A percentile compares a stretch with the other conserved stretches of the same genome.
Conservation (phyloP, 2,888 invertebrate genomes). For the Meteorus cinctellus region DNA sequence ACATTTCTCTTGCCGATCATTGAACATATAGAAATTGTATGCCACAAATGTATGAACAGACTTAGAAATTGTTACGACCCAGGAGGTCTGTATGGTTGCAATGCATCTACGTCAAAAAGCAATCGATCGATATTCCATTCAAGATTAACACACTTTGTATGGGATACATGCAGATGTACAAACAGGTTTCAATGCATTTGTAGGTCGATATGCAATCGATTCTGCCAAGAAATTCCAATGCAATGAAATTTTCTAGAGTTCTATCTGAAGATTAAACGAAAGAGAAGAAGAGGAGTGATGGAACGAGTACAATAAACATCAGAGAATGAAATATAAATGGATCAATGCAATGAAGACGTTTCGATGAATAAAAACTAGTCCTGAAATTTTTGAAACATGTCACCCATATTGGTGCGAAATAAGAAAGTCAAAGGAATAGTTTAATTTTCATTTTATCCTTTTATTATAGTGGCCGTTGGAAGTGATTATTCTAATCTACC, state of each 20-base stretch:
- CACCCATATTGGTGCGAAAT: neutral
- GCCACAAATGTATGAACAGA: slow-evolving; percentile 15
- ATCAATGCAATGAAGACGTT: neutral
- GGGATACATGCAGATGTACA: slow-evolving; percentile 37
- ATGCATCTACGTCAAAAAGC: slow-evolving; percentile 43
- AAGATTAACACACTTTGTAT: slow-evolving; percentile 46
- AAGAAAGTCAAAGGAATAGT: neutral
- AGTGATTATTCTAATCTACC: neutral
- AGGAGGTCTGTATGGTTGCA: slow-evolving; percentile 14
- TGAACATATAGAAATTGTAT: slow-evolving; percentile 4
- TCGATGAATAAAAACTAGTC: neutral
- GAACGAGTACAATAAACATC: too few relatives aligned
- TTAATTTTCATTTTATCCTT: neutral
- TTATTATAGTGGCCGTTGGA: neutral
- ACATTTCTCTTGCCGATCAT: neutral
- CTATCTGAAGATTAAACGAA: neutral
- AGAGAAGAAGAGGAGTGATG: neutral
- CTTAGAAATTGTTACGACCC: slow-evolving; percentile 28
- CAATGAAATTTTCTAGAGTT: neutral
- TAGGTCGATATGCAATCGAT: slow-evolving; percentile 43
- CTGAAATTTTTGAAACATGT: too few relatives aligned
- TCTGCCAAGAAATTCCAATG: neutral
- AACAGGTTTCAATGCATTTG: neutral
- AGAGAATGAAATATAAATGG: neutral
- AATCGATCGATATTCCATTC: slow-evolving; percentile 48